Evolutionary conservation across 2,797 vertebrate species (phyloP), one percentile per base, ranked within the genome.

Genomic region (Crypturellus tataupa): DNA sequence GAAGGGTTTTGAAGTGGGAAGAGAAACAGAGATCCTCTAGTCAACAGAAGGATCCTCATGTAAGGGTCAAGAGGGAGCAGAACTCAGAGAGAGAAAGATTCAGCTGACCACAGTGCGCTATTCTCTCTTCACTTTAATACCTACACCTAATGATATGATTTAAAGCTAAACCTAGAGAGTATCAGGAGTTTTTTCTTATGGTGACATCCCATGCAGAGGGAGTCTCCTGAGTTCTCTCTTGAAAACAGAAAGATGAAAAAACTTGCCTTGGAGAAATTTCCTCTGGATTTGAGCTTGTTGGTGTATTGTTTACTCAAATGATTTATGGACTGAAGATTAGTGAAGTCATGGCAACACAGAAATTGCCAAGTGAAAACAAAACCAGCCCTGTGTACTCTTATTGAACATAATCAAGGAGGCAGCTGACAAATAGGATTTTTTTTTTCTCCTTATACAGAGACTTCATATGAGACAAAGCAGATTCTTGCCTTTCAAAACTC

Each of bases 261-360:
- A 10, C 77, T 94, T 71, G 85, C 90, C 90, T 95, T 93, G 72
- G 87, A 94, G 92, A 96, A 92, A 96, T 95, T 96, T 95, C 77
- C 59, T 46, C 78, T 86, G 92, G 87, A 96, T 94, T 94, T 96
- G 85, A 93, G 91, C 58, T 95, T 91, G 88, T 80, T 94, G 94
- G 89, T 94, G 85, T 87, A 80, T 93, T 97, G 94, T 97, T 97
- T 96, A 93, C 86, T 97, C 93, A 96, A 97, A 94, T 94, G 95
- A 97, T 95, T 96, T 93, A 90, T 94, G 92, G 96, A 90, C 77
- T 94, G 78, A 89, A 97, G 96, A 97, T 95, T 95, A 92, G 92
- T 83, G 90, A 97, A 96, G 93, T 96, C 94, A 95, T 85, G 92
- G 95, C 76, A 94, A 94, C 92, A 83, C 72, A 89, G 90, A 96